A percentile compares a stretch with the other conserved stretches of the same genome.
These are phyloP conservation scores for Agapornis roseicollis DNA, from an alignment of 2,113 vertebrate genomes.

Conservation along the genomic window DNA sequence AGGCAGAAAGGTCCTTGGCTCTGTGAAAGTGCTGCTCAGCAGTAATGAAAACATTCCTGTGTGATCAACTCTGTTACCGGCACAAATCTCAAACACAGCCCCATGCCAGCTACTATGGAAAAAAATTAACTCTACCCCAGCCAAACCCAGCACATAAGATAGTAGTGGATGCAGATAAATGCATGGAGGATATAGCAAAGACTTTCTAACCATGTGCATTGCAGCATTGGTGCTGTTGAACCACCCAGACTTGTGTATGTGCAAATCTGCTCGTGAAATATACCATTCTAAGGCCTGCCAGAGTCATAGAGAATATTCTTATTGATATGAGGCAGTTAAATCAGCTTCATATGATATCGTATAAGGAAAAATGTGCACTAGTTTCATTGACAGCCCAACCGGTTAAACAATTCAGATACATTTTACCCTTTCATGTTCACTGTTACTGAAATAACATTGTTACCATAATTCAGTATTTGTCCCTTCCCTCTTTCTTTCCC, in stretches of 20 bases:
- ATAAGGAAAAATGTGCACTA: not conserved
- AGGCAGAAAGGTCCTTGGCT: not conserved
- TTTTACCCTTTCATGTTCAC: not conserved
- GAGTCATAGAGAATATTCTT: not conserved
- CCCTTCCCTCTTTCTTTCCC: not conserved
- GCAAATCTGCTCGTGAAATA: not conserved
- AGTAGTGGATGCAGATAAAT: not conserved
- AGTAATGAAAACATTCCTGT: not conserved
- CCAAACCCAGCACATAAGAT: not conserved
- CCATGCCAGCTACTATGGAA: not conserved
- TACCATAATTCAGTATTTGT: not conserved
- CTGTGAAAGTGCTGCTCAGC: not conserved
- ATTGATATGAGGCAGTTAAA: not conserved
- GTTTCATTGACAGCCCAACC: not conserved
- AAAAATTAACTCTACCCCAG: not conserved
- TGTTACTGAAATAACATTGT: not conserved
- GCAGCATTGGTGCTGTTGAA: accelerated
- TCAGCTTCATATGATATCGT: not conserved
- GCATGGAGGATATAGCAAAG: not conserved
- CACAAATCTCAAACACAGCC: not conserved
- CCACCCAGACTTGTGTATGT: not conserved
- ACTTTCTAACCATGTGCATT: not conserved
- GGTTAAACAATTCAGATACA: not conserved
- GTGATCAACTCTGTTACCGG: not conserved
- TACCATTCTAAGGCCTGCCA: not conserved